These are phyloP conservation scores for Melanotaenia nigrans DNA, from an alignment of 2,797 vertebrate species.

Conservation along the genomic window DNA sequence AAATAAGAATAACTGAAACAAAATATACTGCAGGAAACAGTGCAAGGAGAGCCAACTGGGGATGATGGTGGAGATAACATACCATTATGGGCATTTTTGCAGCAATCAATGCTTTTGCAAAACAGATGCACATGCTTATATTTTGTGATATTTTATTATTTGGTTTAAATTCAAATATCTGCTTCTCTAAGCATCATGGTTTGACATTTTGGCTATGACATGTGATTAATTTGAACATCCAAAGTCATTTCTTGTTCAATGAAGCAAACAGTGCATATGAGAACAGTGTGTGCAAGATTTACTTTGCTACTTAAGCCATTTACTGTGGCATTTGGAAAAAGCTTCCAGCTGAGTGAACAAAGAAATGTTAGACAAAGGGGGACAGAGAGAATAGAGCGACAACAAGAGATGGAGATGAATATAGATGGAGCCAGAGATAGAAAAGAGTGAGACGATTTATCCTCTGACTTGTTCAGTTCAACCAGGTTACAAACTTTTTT, in stretches of 20 bases:
- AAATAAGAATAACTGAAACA: conserved; percentile 62
- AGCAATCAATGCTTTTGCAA: not conserved
- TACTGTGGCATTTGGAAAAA: conserved; percentile 70
- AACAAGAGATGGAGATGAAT: conserved; percentile 48
- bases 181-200: conserved; percentile 4
- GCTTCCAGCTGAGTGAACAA: conserved; percentile 67
- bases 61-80: not conserved
- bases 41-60: not conserved
- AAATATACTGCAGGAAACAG: conserved; percentile 14
- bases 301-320: conserved; percentile 53
- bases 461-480: conserved; percentile 33
- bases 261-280: conserved; percentile 50
- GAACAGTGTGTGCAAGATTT: conserved; percentile 63
- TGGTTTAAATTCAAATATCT: not conserved
- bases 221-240: conserved; percentile 47
- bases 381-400: conserved; percentile 25
- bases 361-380: conserved; percentile 58
- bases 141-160: conserved; percentile 6
- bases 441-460: conserved; percentile 32
- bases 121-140: not conserved
- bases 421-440: conserved; percentile 51
- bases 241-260: conserved; percentile 44
- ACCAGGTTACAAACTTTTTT: conserved; percentile 52
- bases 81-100: not conserved
- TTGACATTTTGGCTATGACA: conserved; percentile 45